A percentile compares a stretch with the other conserved stretches of the same genome.
These are phyloP conservation scores for Rhizoglyphus robini DNA, from an alignment of 1,140 invertebrate species.

Conservation along the genomic window DNA sequence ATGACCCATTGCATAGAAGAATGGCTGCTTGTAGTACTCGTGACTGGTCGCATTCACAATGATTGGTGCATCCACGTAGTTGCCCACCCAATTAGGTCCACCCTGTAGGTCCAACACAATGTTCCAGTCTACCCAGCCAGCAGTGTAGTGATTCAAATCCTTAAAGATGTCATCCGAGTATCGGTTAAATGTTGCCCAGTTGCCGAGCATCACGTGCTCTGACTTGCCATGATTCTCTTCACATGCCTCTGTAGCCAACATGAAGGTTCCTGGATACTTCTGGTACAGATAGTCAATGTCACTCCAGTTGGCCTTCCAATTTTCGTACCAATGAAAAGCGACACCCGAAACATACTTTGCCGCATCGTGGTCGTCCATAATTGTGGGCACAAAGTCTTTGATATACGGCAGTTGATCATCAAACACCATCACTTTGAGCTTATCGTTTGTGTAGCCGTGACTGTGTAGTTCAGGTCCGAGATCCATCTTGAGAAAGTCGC, in stretches of 20 bases:
- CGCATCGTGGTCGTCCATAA: conserved; percentile 28
- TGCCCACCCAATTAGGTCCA: conserved; percentile 33
- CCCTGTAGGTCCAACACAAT: no score
- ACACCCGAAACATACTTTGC: conserved; percentile 19
- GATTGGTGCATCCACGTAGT: conserved; percentile 35
- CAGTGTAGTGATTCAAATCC: neutral
- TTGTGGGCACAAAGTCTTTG: conserved; percentile 27
- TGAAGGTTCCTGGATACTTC: conserved; percentile 38
- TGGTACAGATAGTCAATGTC: conserved; percentile 34
- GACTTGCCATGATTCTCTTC: conserved; percentile 35
- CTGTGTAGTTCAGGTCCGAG: conserved; percentile 30
- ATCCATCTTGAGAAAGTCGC: conserved; percentile 34
- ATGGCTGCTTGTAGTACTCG: no score
- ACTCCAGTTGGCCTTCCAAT: conserved; percentile 31
- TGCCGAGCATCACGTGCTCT: conserved; percentile 14
- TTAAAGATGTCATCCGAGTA: conserved; percentile 22
- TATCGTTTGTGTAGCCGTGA: no score
- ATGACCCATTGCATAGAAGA: no score
- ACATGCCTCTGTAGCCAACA: conserved; percentile 39
- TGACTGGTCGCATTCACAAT: no score
- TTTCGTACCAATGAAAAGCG: conserved; percentile 54
- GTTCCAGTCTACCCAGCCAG: conserved; percentile 41
- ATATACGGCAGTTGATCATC: conserved; percentile 30
- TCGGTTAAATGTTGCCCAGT: conserved; percentile 16
- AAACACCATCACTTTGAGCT: conserved; percentile 29